Percentiles rank a stretch among this genome's conserved stretches.
Evolutionary conservation across 2,888 invertebrate genomes (phyloP).

Genomic region (Nomada flava): DNA sequence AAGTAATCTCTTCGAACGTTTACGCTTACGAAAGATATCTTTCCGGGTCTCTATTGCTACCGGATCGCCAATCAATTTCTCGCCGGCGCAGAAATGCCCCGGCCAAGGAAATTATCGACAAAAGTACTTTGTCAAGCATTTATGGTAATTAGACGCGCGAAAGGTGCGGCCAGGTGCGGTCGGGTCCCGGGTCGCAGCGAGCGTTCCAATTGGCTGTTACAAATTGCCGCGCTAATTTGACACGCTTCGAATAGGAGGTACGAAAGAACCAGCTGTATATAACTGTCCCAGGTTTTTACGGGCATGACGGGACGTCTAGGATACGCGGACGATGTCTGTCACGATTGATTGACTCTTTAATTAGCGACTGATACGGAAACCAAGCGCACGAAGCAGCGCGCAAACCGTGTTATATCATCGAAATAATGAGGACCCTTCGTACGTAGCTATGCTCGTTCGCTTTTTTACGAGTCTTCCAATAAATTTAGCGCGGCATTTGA

Average conservation of each 20-base stretch:
- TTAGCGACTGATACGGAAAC: conserved; percentile 35
- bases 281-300: conserved; percentile 51
- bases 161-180: conserved; percentile 72
- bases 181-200: conserved; percentile 35
- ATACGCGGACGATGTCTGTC: conserved; percentile 32
- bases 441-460: not conserved
- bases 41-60: conserved; percentile 1
- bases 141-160: conserved; percentile 73
- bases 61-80: conserved; percentile 1
- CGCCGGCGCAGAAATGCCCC: conserved; percentile 7
- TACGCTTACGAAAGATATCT: too few species aligned
- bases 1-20: not conserved
- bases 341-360: conserved; percentile 57
- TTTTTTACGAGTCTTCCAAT: not conserved
- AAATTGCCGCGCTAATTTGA: conserved; percentile 75
- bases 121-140: conserved; percentile 60
- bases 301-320: conserved; percentile 14
- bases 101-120: conserved; percentile 32
- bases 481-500: not conserved
- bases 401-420: conserved; percentile 23
- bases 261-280: conserved; percentile 50
- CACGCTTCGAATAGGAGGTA: conserved; percentile 65
- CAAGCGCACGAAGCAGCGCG: conserved; percentile 4
- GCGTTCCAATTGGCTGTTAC: conserved; percentile 67
- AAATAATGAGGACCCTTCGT: conserved; percentile 7